Conservation (phyloP, 2,113 vertebrate species). For the Sapayoa aenigma region DNA sequence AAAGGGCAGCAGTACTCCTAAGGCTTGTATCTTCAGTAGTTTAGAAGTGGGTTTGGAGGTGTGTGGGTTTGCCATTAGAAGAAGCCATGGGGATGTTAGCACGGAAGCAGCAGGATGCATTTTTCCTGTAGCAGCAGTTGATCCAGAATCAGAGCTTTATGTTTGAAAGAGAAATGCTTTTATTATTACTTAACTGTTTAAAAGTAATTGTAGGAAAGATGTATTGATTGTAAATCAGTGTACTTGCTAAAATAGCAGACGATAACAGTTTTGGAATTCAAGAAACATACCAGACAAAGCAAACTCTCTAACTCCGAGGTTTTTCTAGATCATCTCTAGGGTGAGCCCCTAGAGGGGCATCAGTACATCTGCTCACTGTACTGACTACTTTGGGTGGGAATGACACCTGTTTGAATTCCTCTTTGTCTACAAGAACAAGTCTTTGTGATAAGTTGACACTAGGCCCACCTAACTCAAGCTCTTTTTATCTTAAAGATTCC, state of each 20-base stretch:
- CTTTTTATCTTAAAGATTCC: conserved; percentile 77
- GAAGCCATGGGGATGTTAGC: background rate
- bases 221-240: background rate
- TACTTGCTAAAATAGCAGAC: background rate
- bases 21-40: background rate
- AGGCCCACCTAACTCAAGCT: background rate
- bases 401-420: background rate
- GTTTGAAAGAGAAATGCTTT: background rate
- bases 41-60: background rate
- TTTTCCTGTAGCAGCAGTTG: background rate
- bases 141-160: background rate
- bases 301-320: background rate
- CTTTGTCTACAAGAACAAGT: background rate
- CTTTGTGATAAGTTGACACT: background rate
- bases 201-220: background rate
- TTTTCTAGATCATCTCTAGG: background rate
- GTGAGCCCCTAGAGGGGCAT: background rate
- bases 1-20: background rate
- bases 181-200: background rate
- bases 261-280: background rate
- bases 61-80: background rate
- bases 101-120: background rate
- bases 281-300: background rate
- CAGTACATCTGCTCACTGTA: background rate
- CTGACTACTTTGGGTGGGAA: background rate